Evolutionary conservation across 2,113 vertebrate genomes (phyloP), one percentile per base, ranked within the genome.

Genomic region (Sardina pilchardus): DNA sequence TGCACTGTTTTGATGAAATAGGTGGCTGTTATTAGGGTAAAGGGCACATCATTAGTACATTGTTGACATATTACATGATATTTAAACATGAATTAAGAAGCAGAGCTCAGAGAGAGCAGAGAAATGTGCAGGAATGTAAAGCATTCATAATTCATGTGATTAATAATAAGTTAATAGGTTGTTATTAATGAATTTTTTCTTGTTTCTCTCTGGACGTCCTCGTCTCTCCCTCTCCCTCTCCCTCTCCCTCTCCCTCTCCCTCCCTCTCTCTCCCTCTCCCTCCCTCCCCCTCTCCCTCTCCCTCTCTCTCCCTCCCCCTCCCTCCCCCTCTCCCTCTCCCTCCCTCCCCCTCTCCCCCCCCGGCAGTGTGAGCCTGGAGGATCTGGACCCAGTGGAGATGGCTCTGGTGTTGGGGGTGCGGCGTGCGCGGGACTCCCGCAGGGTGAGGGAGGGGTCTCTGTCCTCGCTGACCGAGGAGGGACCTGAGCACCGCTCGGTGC

Each of bases 281-380:
- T n/a, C n/a, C n/a, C n/a, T n/a, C n/a, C n/a, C n/a, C n/a, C n/a
- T n/a, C n/a, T n/a, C n/a, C n/a, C n/a, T n/a, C n/a, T n/a, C n/a
- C n/a, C n/a, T n/a, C n/a, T n/a, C n/a, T n/a, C n/a, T n/a, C n/a
- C n/a, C n/a, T n/a, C n/a, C n/a, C n/a, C n/a, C n/a, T n/a, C n/a
- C n/a, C n/a, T n/a, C n/a, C n/a, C n/a, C n/a, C n/a, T n/a, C n/a
- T n/a, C n/a, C n/a, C n/a, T n/a, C n/a, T n/a, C n/a, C n/a, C n/a
- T n/a, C n/a, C n/a, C n/a, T n/a, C 21, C n/a, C 21, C 24, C 6
- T 63, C 4, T 24, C 56, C 21, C 26, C 56, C 16, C 26, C 59
- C 83, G 42, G 24, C 86, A 92, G 91, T 89, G 89, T 91, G n/a
- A 92, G 91, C 85, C 78, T 92, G 84, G 90, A 91, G 50, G 88